A percentile compares a stretch with the other conserved stretches of the same genome.
phyloP scores from a whole-genome alignment of 2,113 vertebrate genomes.

The Perognathus longimembris region DNA sequence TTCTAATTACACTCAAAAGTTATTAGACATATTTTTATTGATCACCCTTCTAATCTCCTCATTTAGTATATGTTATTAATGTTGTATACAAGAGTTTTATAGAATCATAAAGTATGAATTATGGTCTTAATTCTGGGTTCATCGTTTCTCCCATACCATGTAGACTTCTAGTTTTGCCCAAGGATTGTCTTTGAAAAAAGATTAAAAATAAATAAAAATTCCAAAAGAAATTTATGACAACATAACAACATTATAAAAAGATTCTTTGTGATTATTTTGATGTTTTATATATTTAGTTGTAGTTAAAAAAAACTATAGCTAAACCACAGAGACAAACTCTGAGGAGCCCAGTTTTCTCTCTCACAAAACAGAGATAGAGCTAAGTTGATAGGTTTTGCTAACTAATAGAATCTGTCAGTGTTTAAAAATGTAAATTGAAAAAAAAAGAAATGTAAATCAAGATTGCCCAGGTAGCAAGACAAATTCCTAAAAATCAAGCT shows the following conservation, averaged over 20 bases:
- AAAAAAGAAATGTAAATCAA: neutral
- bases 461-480: neutral
- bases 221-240: neutral
- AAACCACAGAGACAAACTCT: neutral
- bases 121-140: neutral
- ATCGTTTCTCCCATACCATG: neutral
- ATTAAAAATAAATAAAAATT: neutral
- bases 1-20: neutral
- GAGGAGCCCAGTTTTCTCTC: neutral
- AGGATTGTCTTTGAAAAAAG: neutral
- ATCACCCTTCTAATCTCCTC: neutral
- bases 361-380: neutral
- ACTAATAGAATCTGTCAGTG: neutral
- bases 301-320: neutral
- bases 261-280: neutral
- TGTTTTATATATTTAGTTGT: neutral
- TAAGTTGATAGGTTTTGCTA: neutral
- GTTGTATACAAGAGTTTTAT: neutral
- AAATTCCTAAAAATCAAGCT: conserved; percentile 3
- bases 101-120: neutral
- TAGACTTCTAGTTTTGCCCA: neutral
- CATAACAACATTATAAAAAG: neutral
- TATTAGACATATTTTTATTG: neutral
- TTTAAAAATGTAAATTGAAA: neutral
- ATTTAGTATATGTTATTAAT: neutral